Percentiles rank a stretch among this genome's conserved stretches.
Evolutionary conservation across 2,113 vertebrate species (phyloP).

Genomic region (Oncorhynchus nerka): DNA sequence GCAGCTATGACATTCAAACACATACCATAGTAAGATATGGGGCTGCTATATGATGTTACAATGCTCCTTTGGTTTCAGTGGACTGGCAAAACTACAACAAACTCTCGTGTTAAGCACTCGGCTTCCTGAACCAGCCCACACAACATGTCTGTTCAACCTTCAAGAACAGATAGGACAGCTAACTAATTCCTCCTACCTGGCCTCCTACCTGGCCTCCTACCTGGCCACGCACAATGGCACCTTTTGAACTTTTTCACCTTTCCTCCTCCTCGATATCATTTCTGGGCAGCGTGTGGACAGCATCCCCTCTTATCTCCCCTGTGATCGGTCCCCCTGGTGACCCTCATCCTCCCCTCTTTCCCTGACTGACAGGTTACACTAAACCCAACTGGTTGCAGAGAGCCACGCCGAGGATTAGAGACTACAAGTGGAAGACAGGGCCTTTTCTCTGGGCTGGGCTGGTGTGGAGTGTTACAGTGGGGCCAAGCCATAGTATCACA

Average conservation of each 20-base stretch:
- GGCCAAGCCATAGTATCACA: neutral
- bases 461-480: neutral
- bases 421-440: neutral
- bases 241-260: too few species aligned
- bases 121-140: neutral
- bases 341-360: neutral
- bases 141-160: neutral
- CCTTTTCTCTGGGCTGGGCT: neutral
- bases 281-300: too few species aligned
- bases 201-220: neutral
- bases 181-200: neutral
- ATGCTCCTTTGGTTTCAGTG: constrained; percentile 43
- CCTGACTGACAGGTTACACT: constrained; percentile 11
- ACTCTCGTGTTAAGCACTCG: neutral
- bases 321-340: neutral
- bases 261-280: too few species aligned
- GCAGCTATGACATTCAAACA: neutral
- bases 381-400: constrained; percentile 11
- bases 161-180: neutral
- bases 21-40: constrained; percentile 2
- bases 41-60: constrained; percentile 15
- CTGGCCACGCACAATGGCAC: neutral
- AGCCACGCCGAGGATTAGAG: constrained; percentile 12
- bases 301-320: neutral
- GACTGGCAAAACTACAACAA: constrained; percentile 23